Conservation (phyloP, 2,113 vertebrate genomes). For the Tinamus guttatus region DNA sequence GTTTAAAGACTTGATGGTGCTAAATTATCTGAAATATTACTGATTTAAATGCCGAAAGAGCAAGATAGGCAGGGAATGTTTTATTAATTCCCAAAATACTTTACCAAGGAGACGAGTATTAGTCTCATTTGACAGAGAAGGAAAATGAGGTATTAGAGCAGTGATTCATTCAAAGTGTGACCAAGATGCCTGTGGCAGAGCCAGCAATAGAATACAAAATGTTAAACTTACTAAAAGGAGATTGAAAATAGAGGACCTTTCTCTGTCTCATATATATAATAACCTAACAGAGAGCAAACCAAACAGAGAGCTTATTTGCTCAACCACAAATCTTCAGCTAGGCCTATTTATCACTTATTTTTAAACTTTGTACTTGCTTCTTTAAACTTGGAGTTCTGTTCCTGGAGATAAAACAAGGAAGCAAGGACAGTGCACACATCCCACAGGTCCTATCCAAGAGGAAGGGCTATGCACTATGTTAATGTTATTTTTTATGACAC, state of each 20-base stretch:
- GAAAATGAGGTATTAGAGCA: neutral
- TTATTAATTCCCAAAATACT: neutral
- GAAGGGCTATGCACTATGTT: neutral
- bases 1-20: neutral
- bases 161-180: neutral
- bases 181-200: neutral
- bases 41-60: neutral
- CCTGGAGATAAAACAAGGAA: neutral
- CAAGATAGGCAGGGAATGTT: neutral
- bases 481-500: neutral
- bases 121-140: neutral
- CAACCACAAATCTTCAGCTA: neutral
- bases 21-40: neutral
- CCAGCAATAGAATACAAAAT: neutral
- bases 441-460: neutral
- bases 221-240: neutral
- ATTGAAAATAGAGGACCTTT: neutral
- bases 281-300: neutral
- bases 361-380: slow-evolving; percentile 23
- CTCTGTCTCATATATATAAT: neutral
- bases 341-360: neutral
- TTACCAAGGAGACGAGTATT: neutral
- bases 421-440: neutral
- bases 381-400: neutral
- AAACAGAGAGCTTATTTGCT: neutral